Conservation (phyloP, 2,797 vertebrate genomes). For the Lemur catta region DNA sequence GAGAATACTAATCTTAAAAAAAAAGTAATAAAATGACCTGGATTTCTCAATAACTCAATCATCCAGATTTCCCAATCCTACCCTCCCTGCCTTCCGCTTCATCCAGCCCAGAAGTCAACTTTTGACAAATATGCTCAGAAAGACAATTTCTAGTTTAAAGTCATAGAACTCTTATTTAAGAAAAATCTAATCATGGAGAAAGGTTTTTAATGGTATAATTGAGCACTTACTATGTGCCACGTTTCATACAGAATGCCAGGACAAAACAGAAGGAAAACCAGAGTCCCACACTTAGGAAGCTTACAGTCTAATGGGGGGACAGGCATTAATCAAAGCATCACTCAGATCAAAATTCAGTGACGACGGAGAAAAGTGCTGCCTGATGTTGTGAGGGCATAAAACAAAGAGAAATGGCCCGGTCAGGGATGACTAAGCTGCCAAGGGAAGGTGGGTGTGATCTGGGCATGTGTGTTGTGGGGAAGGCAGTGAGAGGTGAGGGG, state of each 20-base stretch:
- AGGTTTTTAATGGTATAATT: neutral
- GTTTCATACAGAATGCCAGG: neutral
- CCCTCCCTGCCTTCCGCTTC: neutral
- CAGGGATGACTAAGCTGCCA: neutral
- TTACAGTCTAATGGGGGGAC: neutral
- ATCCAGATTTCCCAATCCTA: neutral
- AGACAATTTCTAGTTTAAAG: constrained; percentile 14
- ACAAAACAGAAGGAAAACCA: neutral
- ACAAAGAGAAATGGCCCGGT: neutral
- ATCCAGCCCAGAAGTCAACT: neutral
- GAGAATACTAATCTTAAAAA: neutral
- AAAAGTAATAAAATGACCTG: neutral
- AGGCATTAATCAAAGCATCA: neutral
- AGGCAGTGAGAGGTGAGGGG: neutral
- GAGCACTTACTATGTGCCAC: neutral
- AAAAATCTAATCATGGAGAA: neutral
- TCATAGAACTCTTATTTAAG: neutral
- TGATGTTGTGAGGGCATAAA: neutral
- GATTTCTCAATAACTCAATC: neutral
- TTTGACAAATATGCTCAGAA: neutral
- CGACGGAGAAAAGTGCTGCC: neutral
- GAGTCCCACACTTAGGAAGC: neutral
- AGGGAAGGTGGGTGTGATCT: neutral
- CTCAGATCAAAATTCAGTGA: neutral
- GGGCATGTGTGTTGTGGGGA: neutral